Conservation (phyloP, 2,888 invertebrate species). For the Rhagonycha lutea region DNA sequence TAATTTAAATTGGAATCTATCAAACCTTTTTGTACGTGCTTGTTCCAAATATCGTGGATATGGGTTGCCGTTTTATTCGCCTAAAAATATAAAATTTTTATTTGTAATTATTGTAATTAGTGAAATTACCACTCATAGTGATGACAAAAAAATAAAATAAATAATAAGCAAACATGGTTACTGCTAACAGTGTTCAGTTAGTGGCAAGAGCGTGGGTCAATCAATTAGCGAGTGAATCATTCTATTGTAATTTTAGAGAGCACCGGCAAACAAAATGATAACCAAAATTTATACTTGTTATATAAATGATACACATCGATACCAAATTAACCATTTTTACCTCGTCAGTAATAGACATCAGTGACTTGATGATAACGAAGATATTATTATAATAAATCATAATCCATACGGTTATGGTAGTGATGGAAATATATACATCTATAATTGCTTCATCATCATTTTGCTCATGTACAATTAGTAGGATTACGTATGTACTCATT, state of each 20-base stretch:
- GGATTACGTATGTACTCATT: not conserved
- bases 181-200: too few species aligned
- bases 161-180: too few species aligned
- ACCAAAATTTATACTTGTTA: too few species aligned
- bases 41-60: constrained; percentile 36
- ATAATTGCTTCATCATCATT: not conserved
- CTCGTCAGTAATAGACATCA: not conserved
- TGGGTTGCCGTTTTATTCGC: constrained; percentile 31
- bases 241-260: too few species aligned
- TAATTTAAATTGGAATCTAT: constrained; percentile 30
- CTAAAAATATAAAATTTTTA: constrained; percentile 5
- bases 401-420: not conserved
- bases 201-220: too few species aligned
- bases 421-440: not conserved
- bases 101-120: too few species aligned
- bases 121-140: too few species aligned
- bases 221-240: too few species aligned
- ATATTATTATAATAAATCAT: not conserved
- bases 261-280: too few species aligned
- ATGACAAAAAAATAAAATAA: too few species aligned
- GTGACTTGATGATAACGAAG: not conserved
- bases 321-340: not conserved
- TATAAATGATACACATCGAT: too few species aligned
- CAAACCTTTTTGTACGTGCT: constrained; percentile 28
- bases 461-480: not conserved